Evolutionary conservation across 2,797 vertebrate genomes (phyloP), one percentile per base, ranked within the genome.

Genomic region (Distichodus sexfasciatus): DNA sequence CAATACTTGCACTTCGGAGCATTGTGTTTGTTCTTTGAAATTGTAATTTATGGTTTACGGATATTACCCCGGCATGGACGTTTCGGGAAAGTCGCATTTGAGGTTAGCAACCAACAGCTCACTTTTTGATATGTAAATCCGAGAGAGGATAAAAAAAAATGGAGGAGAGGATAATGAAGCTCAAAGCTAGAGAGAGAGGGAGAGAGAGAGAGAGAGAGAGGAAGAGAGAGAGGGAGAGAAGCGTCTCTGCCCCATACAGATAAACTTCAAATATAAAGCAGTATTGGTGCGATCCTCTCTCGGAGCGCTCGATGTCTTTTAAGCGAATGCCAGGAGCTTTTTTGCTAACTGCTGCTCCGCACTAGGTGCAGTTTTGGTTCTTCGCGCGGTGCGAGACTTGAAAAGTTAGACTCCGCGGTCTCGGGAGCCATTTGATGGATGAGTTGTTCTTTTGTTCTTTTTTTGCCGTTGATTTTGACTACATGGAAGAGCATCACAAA

Each of bases 21-120:
- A 64, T 64, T 79, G 67, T 79, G 70, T 81, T 84, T 74, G 70
- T 74, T 77, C 78, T 87, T 88, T 86, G 79, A 87, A 87, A 86
- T 79, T 78, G 23, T 71, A 81, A 79, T 83, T 82, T 78, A 76
- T 80, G 76, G 76, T 82, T 84, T 81, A 84, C 14, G 48, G 76
- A 81, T 84, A 75, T 84, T 83, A 77, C 71, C n/a, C n/a, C n/a
- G n/a, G n/a, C n/a, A 61, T 48, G 65, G 59, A 69, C 66, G 67
- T 68, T 68, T 82, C n/a, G n/a, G n/a, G n/a, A n/a, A n/a, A n/a
- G n/a, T n/a, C n/a, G n/a, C n/a, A n/a, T 82, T 77, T 76, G 50
- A 79, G 75, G 58, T 72, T 53, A 44, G 76, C 40, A 73, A 79
- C 60, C 33, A 71, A 58, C 24, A 74, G 71, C 66, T 57, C 58